Base-by-base conservation (phyloP, 2,888 invertebrate genomes). In the Muscina levida region DNA sequence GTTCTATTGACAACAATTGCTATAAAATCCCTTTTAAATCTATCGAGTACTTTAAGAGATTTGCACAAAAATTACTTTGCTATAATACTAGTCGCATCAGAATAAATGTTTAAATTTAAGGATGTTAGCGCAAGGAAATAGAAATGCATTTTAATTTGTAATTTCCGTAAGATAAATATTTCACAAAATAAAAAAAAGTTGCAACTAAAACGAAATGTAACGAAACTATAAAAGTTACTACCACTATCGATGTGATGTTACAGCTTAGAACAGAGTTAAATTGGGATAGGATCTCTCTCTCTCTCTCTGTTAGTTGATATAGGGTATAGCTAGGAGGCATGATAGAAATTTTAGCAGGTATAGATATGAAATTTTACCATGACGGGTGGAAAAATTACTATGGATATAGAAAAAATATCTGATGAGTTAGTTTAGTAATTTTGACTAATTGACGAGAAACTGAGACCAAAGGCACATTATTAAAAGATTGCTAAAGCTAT, bases 81-180 rank as follows among this genome's bases (percentile, higher is more conserved):
- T n/a, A n/a, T n/a, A n/a, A n/a, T n/a, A n/a, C 8, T 31, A 31
- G 31, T 3, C 8, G 3, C 8, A 31, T 8, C 31, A 31, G 31
- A 8, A 8, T 5, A 31, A 31, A 31, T 31, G 31, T 62, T 42
- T 19, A 10, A 42, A 19, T 62, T 42, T 22, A 39, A 59, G 39
- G 37, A 59, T 37, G 37, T 19, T 48, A 46, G 17, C 46, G 46
- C n/a, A 19, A 37, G 42, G 62, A 39, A 42, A 42, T 22, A 39
- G 62, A 42, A 13, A 22, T 62, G 42, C 26, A 62, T 62, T 65
- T 78, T 17, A 53, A 72, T 73, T 56, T 65, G 6, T 51, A 72
- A 31, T 73, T 72, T 72, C 19, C 15, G 53, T 67, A 48, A 71
- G n/a, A 73, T 51, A 65, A 65, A 68, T 31, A 74, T 73, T 70